Evolutionary conservation across 2,888 invertebrate genomes (phyloP), one percentile per base, ranked within the genome.

Genomic region (Acholoe squamosa): DNA sequence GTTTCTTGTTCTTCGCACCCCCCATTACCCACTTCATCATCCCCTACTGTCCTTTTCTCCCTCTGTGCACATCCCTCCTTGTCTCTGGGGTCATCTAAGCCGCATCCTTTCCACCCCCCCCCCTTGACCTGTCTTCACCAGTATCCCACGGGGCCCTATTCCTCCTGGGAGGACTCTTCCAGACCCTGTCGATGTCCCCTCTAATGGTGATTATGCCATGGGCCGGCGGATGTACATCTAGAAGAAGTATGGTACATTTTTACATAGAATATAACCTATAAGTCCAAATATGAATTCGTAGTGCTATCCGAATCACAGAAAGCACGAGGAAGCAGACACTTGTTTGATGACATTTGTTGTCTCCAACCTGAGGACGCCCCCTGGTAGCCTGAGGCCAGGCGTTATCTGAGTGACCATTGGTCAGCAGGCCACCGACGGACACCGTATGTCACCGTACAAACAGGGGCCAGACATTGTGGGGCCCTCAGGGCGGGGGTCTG

Each of bases 361-460:
- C 43, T 43, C 61, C n/a, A 12, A 61, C 61, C 61, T 61, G 61
- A 19, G 43, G 43, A 43, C n/a, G 61, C 61, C 61, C 61, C n/a
- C 61, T 76, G 76, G 76, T 14, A 31, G 34, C 43, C 34, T n/a
- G 80, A 43, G 16, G 80, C 34, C 7, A 7, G 31, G n/a, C 22
- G 34, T 80, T 80, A 80, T 80, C 80, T 34, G 80, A 33, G n/a
- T 80, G 33, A 33, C 34, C 80, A 7, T 1, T 80, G 80, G 80
- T 80, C 80, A 80, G 80, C 80, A 80, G 43, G 80, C 34, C 33
- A n/a, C 14, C 16, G 80, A 33, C 80, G 80, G 80, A 34, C 34
- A 31, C 80, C 80, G 80, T 80, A 80, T 80, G 80, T 80, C 80
- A 33, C 80, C 43, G 80, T 33, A 33, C 80, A 80, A 80, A 80